Percentiles rank a stretch among this genome's conserved stretches.
Evolutionary conservation across 2,113 vertebrate genomes (phyloP).

Genomic region (Halcyon senegalensis): DNA sequence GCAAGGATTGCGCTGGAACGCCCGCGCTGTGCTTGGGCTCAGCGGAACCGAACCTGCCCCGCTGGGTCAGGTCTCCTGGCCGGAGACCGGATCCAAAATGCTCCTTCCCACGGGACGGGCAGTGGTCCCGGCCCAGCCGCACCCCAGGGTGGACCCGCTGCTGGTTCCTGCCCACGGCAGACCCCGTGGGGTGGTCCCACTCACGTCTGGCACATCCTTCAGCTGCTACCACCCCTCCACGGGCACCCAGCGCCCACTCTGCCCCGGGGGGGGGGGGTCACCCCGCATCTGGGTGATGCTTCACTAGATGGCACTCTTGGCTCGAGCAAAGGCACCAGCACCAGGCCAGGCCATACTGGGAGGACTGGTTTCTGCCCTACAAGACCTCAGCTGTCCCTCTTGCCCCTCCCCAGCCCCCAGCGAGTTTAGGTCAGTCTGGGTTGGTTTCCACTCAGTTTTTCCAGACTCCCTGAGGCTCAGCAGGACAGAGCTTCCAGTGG

Average conservation of each 20-base stretch:
- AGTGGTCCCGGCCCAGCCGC: rapidly evolving
- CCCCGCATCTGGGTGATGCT: not conserved
- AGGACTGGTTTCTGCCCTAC: not conserved
- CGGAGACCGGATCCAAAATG: rapidly evolving
- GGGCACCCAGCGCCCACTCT: not conserved
- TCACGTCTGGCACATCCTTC: rapidly evolving
- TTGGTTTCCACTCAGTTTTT: not conserved
- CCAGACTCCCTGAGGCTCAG: rapidly evolving
- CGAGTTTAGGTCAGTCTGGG: not conserved
- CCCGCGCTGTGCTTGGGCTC: rapidly evolving
- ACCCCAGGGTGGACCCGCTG: rapidly evolving
- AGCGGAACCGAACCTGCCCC: rapidly evolving
- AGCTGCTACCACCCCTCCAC: not conserved
- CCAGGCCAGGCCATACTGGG: not conserved
- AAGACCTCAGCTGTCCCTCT: not conserved
- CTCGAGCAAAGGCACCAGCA: not conserved
- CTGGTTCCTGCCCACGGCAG: rapidly evolving
- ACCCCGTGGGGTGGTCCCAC: not conserved
- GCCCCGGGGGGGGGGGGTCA: not conserved
- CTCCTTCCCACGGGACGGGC: not conserved
- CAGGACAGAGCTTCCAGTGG: not conserved
- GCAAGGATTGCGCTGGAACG: rapidly evolving
- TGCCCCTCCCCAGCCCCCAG: not conserved
- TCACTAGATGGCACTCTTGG: conserved; percentile 18
- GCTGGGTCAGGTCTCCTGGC: no score